Percentiles rank a stretch among this genome's conserved stretches.
These are phyloP conservation scores for Colostygia pectinataria DNA, from an alignment of 2,888 invertebrate species.

Conservation along the genomic window DNA sequence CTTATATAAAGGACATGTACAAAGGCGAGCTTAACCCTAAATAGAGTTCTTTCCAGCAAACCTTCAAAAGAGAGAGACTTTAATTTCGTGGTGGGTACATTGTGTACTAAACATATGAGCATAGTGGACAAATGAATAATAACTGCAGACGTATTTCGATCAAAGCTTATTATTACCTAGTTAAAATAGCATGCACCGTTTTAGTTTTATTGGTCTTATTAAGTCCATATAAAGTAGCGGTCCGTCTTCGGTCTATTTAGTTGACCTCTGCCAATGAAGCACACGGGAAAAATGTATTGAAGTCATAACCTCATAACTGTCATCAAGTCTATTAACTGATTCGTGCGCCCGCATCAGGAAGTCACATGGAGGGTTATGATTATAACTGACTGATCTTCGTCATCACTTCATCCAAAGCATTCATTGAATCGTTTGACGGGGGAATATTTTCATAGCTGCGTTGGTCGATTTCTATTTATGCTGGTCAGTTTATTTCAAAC, in stretches of 20 bases:
- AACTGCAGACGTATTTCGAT: slow-evolving; percentile 6
- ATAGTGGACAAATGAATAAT: slow-evolving; percentile 25
- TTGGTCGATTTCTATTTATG: slow-evolving; percentile 48
- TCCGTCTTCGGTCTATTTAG: slow-evolving; percentile 65
- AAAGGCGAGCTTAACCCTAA: too few relatives aligned
- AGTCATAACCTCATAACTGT: slow-evolving; percentile 71
- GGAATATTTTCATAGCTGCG: slow-evolving; percentile 37
- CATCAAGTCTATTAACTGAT: slow-evolving; percentile 71
- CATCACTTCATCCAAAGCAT: slow-evolving; percentile 42
- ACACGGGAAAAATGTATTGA: slow-evolving; percentile 72
- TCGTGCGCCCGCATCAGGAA: slow-evolving; percentile 78
- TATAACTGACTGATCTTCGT: slow-evolving; percentile 49
- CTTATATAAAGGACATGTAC: too few relatives aligned
- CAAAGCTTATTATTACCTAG: slow-evolving; percentile 21
- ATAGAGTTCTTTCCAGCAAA: too few relatives aligned
- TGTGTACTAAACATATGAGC: too few relatives aligned
- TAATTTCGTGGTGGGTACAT: too few relatives aligned
- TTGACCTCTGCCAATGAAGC: slow-evolving; percentile 70
- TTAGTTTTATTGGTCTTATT: slow-evolving; percentile 71
- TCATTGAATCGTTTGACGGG: slow-evolving; percentile 31
- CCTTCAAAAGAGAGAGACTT: too few relatives aligned
- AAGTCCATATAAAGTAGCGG: slow-evolving; percentile 53
- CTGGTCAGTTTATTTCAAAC: slow-evolving; percentile 45
- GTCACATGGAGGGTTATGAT: slow-evolving; percentile 68
- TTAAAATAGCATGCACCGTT: slow-evolving; percentile 40